A percentile compares a stretch with the other conserved stretches of the same genome.
Evolutionary conservation across 2,797 vertebrate species (phyloP).

Genomic region (Buphagus erythrorhynchus): DNA sequence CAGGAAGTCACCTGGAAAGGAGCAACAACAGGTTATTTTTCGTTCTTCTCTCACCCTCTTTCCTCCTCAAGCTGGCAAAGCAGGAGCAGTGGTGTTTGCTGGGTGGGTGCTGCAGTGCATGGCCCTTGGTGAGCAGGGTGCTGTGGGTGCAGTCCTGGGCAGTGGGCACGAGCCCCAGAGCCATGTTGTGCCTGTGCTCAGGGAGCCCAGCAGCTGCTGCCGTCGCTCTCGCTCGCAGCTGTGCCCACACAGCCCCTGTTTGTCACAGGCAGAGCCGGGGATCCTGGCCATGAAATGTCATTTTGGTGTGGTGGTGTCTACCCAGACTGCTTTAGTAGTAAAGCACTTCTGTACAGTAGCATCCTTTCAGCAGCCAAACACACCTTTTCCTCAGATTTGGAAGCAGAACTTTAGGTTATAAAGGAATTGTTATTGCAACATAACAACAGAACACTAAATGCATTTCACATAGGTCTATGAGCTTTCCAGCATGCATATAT

Average conservation of each 20-base stretch:
- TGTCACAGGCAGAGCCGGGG: background rate
- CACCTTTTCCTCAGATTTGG: background rate
- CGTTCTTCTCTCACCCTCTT: background rate
- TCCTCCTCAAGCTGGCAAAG: background rate
- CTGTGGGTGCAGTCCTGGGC: background rate
- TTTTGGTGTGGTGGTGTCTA: background rate
- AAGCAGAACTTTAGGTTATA: background rate
- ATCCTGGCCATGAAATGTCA: background rate
- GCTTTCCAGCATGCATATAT: background rate
- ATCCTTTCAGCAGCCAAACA: background rate
- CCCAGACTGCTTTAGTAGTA: background rate
- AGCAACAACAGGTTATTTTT: background rate
- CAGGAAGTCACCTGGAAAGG: background rate
- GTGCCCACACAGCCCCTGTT: background rate
- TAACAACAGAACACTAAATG: background rate
- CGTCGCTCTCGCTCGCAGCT: constrained; percentile 63
- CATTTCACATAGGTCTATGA: background rate
- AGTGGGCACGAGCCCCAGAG: background rate
- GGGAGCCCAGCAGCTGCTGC: constrained; percentile 58
- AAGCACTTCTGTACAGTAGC: background rate
- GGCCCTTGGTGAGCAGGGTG: background rate
- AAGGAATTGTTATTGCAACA: background rate
- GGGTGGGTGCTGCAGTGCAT: background rate
- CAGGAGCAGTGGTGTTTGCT: background rate
- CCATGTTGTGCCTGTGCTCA: background rate